phyloP scores from a whole-genome alignment of 2,797 vertebrate genomes.

The Cossypha polioptera region DNA sequence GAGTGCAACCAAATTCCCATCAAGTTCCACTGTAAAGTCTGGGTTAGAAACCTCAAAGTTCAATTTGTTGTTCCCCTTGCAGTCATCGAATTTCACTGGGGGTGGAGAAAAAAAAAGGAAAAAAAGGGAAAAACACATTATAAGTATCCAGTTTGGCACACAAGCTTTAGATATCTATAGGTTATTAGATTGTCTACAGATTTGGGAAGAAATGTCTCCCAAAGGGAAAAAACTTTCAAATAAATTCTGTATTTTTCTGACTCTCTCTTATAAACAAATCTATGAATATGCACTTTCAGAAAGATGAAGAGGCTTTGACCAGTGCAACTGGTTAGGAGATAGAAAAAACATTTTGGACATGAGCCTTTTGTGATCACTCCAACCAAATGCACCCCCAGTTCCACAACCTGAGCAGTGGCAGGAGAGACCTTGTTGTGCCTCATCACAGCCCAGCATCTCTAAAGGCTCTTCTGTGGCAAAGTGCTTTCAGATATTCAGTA shows the following conservation, averaged over 20 bases:
- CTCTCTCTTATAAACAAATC: not conserved
- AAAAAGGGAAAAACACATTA: not conserved
- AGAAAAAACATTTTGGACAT: not conserved
- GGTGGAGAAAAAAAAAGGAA: not conserved
- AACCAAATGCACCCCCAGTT: not conserved
- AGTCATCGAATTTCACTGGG: conserved; percentile 92
- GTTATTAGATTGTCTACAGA: not conserved
- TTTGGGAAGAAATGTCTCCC: not conserved
- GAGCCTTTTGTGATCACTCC: not conserved
- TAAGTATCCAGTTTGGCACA: not conserved
- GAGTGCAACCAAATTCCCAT: conserved; percentile 81
- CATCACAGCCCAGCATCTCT: not conserved
- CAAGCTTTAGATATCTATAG: not conserved
- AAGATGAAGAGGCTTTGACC: not conserved
- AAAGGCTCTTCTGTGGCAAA: not conserved
- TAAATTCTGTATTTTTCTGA: not conserved
- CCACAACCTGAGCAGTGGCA: not conserved
- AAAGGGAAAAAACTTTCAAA: not conserved
- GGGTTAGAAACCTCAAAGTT: conserved; percentile 89
- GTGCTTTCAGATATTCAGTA: not conserved
- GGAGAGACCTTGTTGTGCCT: not conserved
- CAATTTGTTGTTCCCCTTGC: conserved; percentile 84
- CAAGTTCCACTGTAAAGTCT: conserved; percentile 83
- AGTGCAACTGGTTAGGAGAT: not conserved
- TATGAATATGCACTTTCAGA: not conserved